These are phyloP conservation scores for Drosophila acutilabella DNA, from an alignment of 2,888 invertebrate species.

Conservation along the genomic window DNA sequence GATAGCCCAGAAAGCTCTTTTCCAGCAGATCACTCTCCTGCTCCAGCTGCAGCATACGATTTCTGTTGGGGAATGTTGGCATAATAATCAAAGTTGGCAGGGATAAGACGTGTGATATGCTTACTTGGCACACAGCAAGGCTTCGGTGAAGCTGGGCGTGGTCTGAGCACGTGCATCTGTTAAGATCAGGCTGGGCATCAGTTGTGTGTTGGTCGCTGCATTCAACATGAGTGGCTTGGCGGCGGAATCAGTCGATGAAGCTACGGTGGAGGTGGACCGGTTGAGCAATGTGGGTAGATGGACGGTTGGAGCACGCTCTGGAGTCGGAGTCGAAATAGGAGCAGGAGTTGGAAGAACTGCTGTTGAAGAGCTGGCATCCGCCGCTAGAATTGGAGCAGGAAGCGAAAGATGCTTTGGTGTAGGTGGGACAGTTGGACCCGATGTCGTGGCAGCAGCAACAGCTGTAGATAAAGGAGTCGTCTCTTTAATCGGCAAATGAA, in stretches of 20 bases:
- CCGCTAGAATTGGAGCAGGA: too few species aligned
- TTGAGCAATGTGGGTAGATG: background rate
- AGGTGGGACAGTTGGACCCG: background rate
- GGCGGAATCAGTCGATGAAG: background rate
- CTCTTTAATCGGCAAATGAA: background rate
- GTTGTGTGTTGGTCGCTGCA: constrained; percentile 50
- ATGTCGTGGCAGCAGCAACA: background rate
- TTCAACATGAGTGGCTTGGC: constrained; percentile 19
- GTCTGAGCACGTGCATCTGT: background rate
- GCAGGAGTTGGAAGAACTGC: background rate
- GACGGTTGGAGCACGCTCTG: too few species aligned
- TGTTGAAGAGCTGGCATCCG: too few species aligned
- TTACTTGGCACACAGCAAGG: constrained; percentile 60
- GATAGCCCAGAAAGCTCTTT: constrained; percentile 78
- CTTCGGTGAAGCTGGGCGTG: constrained; percentile 54
- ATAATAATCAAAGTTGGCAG: background rate
- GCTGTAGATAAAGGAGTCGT: too few species aligned
- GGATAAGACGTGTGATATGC: background rate
- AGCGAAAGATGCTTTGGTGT: background rate
- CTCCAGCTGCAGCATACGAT: constrained; percentile 82
- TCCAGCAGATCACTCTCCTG: constrained; percentile 83
- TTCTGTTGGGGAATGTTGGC: constrained; percentile 55
- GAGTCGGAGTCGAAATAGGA: too few species aligned
- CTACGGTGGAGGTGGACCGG: background rate
- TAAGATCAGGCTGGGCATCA: background rate